phyloP scores from a whole-genome alignment of 2,113 vertebrate species.

The Orthonyx spaldingii region DNA sequence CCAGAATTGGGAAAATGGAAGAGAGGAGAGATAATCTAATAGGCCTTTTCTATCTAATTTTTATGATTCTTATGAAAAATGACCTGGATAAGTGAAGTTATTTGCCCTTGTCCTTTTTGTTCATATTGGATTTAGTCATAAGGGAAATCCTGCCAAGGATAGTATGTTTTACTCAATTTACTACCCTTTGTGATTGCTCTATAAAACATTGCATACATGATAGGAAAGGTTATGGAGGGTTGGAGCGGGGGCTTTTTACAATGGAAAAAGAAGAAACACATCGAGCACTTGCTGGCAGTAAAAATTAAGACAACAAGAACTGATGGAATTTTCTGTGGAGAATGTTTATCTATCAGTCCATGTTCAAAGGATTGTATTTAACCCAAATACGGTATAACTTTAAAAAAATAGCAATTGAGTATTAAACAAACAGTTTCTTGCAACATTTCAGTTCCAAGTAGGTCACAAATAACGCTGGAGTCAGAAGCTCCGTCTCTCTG shows the following conservation, averaged over 20 bases:
- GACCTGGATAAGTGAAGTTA: conserved; percentile 54
- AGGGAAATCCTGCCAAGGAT: conserved; percentile 37
- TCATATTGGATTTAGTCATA: conserved; percentile 28
- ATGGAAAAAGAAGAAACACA: background rate
- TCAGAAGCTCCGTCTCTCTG: background rate
- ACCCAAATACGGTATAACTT: background rate
- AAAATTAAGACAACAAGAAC: background rate
- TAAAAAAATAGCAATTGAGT: background rate
- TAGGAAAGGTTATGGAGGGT: background rate
- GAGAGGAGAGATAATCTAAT: conserved; percentile 3
- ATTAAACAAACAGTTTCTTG: background rate
- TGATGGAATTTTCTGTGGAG: background rate
- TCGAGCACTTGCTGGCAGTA: background rate
- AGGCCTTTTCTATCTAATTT: background rate
- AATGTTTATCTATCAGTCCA: background rate
- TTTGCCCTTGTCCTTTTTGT: conserved; percentile 61
- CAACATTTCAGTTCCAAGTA: background rate
- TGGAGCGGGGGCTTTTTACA: background rate
- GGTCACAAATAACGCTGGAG: background rate
- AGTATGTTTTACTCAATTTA: conserved; percentile 18
- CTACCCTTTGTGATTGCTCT: background rate
- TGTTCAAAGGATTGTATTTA: background rate
- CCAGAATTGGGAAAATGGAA: background rate
- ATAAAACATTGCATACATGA: background rate
- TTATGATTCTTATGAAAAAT: conserved; percentile 39